These are phyloP conservation scores for Catharus fuscescens DNA, from an alignment of 2,113 vertebrate genomes.

Conservation along the genomic window DNA sequence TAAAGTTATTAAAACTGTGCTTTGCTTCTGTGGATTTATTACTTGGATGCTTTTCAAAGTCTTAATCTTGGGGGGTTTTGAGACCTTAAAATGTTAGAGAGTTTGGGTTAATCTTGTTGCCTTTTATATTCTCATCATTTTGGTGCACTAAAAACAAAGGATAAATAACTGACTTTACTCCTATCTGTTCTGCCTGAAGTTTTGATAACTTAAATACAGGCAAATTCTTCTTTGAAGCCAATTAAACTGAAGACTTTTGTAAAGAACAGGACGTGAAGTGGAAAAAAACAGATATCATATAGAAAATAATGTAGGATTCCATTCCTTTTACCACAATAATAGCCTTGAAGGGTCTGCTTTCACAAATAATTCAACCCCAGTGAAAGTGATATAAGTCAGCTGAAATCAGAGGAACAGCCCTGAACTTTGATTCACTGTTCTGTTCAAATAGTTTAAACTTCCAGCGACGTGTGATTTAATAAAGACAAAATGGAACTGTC, in stretches of 20 bases:
- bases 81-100: slow-evolving; percentile 8
- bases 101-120: slow-evolving; percentile 31
- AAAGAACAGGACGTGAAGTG: background rate
- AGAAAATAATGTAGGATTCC: slow-evolving; percentile 23
- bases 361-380: slow-evolving; percentile 16
- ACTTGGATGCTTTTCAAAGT: slow-evolving; percentile 42
- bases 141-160: slow-evolving; percentile 27
- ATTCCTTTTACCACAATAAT: slow-evolving; percentile 30
- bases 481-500: background rate
- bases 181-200: slow-evolving; percentile 44
- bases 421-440: slow-evolving; percentile 33
- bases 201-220: slow-evolving; percentile 47
- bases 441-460: slow-evolving; percentile 1
- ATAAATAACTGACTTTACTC: slow-evolving; percentile 42
- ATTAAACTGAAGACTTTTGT: slow-evolving; percentile 8
- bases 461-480: background rate
- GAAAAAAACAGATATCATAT: background rate
- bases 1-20: slow-evolving; percentile 8
- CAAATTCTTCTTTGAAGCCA: slow-evolving; percentile 35
- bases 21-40: slow-evolving; percentile 30
- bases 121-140: slow-evolving; percentile 40
- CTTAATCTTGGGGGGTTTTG: background rate
- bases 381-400: slow-evolving; percentile 46
- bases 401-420: slow-evolving; percentile 8
- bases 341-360: slow-evolving; percentile 28